Percentiles rank a stretch among this genome's conserved stretches.
phyloP scores from a whole-genome alignment of 2,888 invertebrate genomes.

The Unio delphinus region DNA sequence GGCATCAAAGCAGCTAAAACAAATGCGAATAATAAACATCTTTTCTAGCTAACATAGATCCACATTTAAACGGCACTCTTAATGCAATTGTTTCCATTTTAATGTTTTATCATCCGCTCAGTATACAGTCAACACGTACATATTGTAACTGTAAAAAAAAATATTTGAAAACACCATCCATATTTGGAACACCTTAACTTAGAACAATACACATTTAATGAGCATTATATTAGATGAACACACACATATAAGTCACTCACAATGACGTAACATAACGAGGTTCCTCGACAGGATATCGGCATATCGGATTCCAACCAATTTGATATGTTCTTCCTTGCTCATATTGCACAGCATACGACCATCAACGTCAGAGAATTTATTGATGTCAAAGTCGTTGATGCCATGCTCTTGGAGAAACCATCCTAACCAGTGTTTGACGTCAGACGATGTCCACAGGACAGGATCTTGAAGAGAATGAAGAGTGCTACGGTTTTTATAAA shows the following conservation, averaged over 20 bases:
- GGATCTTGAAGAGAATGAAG: constrained; percentile 53
- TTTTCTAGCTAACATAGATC: too few species aligned
- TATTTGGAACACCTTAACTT: too few species aligned
- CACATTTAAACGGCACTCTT: too few species aligned
- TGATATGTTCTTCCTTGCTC: constrained; percentile 60
- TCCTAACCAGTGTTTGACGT: constrained; percentile 67
- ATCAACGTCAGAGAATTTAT: constrained; percentile 56
- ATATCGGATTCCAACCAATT: constrained; percentile 55
- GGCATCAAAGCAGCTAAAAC: too few species aligned
- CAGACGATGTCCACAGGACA: constrained; percentile 58
- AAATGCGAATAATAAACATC: too few species aligned
- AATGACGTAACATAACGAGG: constrained; percentile 49
- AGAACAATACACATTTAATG: neutral
- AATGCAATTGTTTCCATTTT: too few species aligned
- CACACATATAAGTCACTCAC: constrained; percentile 12
- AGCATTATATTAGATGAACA: neutral
- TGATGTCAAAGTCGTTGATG: constrained; percentile 57
- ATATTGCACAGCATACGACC: constrained; percentile 65
- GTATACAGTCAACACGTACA: too few species aligned
- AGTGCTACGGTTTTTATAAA: neutral
- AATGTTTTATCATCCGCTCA: too few species aligned
- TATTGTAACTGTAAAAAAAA: too few species aligned
- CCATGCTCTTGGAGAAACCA: constrained; percentile 63
- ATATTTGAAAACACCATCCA: too few species aligned
- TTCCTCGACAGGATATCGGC: constrained; percentile 59